Evolutionary conservation across 1,140 invertebrate genomes (phyloP), one percentile per base, ranked within the genome.

Genomic region (Drosophila virilis): DNA sequence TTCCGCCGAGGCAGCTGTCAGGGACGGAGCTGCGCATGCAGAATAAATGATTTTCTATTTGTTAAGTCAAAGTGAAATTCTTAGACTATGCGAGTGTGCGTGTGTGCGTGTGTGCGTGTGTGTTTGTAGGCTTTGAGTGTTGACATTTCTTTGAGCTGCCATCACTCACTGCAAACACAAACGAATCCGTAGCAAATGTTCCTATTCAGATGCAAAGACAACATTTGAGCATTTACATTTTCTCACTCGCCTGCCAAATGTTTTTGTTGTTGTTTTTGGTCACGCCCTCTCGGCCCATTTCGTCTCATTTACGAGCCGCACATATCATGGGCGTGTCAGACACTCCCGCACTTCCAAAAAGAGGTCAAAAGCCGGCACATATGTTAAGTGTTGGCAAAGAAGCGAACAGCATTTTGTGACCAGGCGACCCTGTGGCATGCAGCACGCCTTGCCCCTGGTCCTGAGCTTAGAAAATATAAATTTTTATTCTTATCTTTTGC

Each of bases 11-110:
- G 37, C n/a, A 46, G 59, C 51, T 54, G 59, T 43, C 59, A 75
- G 60, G 76, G 71, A 42, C 46, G 52, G 59, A 50, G 8, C 15
- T 59, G 65, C 76, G 83, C 80, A 82, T 86, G 83, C 69, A 83
- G 83, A 86, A 86, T 86, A 86, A 86, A 86, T 86, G 83, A 86
- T 88, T 86, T 86, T 86, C 84, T 86, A 86, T 86, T 86, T 86
- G 83, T 86, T 88, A 88, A 88, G 84, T 88, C 79, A 86, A 86
- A 86, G 83, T 74, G 84, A 86, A 86, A 88, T 79, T 79, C 79
- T 77, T 70, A 45, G 38, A 42, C 37, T 79, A 62, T 55, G 66
- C 50, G 40, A 59, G 72, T 55, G 38, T n/a, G 74, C 28, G 42
- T 68, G 72, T 55, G 38, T n/a, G 74, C 28, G 42, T 68, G 52